Evolutionary conservation across 2,113 vertebrate genomes (phyloP).

Genomic region (Amphiprion percula): DNA sequence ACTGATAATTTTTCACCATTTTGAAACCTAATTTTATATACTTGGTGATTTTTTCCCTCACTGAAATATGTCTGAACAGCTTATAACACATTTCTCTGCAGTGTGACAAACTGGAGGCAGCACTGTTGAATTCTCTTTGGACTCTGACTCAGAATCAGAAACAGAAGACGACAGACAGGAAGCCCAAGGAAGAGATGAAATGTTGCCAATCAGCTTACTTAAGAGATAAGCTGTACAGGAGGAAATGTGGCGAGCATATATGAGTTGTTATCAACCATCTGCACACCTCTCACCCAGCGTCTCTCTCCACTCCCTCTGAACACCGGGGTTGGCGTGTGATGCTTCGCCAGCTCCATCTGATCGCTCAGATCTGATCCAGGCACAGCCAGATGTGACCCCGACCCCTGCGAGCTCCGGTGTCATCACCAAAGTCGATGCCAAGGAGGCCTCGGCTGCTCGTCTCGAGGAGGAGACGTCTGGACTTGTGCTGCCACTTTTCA

Average conservation of each 20-base stretch:
- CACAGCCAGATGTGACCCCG: conserved; percentile 73
- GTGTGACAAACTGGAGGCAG: background rate
- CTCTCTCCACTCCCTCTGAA: conserved; percentile 35
- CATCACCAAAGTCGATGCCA: conserved; percentile 47
- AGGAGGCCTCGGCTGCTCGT: conserved; percentile 4
- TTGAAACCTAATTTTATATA: no score
- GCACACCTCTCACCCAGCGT: conserved; percentile 51
- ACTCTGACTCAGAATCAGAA: conserved; percentile 23
- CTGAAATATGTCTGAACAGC: no score
- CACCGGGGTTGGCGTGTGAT: conserved; percentile 57
- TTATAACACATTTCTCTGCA: no score
- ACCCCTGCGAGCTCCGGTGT: conserved; percentile 52
- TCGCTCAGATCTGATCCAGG: conserved; percentile 67
- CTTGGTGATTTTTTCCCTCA: no score
- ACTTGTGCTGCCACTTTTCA: background rate
- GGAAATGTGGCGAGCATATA: conserved; percentile 47
- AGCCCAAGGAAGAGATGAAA: background rate
- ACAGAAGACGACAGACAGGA: conserved; percentile 16
- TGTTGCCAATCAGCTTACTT: background rate
- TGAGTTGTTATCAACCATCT: conserved; percentile 69
- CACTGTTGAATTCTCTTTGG: background rate
- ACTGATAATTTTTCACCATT: no score
- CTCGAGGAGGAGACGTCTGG: background rate
- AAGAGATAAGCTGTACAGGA: conserved; percentile 24
- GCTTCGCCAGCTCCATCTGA: conserved; percentile 72